A percentile compares a stretch with the other conserved stretches of the same genome.
Evolutionary conservation across 2,888 invertebrate genomes (phyloP).

Genomic region (Standfussiana lucernea): DNA sequence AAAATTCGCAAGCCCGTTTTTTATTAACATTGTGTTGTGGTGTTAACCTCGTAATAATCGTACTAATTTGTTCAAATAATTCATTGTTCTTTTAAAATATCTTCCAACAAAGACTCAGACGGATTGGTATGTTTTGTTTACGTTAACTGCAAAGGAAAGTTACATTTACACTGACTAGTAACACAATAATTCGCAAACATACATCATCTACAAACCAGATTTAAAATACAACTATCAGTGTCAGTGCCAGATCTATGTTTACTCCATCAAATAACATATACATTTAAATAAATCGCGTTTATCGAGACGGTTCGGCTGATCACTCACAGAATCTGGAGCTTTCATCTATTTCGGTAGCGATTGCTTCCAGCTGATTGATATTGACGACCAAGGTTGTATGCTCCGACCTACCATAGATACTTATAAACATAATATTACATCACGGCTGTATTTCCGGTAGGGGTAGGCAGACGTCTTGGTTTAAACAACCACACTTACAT

Average conservation of each 20-base stretch:
- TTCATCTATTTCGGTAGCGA: conserved; percentile 82
- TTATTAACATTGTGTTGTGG: conserved; percentile 29
- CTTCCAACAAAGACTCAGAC: conserved; percentile 32
- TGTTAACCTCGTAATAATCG: conserved; percentile 40
- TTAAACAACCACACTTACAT: too few species aligned
- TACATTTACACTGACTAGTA: conserved; percentile 13
- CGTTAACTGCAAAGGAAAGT: background rate
- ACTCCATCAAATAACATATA: conserved; percentile 47
- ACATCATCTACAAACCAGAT: conserved; percentile 38
- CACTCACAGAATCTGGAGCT: conserved; percentile 70
- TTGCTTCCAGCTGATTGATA: conserved; percentile 74
- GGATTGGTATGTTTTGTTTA: conserved; percentile 18
- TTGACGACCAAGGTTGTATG: conserved; percentile 53
- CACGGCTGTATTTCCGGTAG: background rate
- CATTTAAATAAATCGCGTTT: conserved; percentile 61
- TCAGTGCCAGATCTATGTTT: conserved; percentile 58
- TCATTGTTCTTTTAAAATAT: conserved; percentile 37
- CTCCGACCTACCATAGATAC: conserved; percentile 23
- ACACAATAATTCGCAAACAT: conserved; percentile 25
- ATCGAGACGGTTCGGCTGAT: conserved; percentile 65
- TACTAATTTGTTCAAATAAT: conserved; percentile 38
- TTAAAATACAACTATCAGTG: conserved; percentile 48
- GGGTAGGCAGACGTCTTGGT: too few species aligned
- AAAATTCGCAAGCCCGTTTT: conserved; percentile 42
- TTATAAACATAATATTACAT: background rate